A percentile compares a stretch with the other conserved stretches of the same genome.
Evolutionary conservation across 2,888 invertebrate genomes (phyloP).

Genomic region (Neria commutata): DNA sequence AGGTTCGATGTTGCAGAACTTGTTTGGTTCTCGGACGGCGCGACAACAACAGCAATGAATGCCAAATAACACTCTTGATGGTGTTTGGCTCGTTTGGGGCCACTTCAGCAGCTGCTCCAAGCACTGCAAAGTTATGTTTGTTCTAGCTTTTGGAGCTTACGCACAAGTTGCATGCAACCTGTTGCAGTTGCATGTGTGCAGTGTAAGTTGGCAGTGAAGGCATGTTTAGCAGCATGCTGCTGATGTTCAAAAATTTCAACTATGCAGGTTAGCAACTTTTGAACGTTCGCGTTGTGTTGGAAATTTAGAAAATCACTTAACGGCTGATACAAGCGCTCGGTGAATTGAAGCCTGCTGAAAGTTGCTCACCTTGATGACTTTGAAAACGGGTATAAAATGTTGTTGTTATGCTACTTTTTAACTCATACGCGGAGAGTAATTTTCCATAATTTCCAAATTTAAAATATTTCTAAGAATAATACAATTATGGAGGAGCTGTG

Average conservation of each 20-base stretch:
- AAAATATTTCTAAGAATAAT: no score
- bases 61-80: neutral
- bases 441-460: no score
- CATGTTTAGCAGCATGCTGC: neutral
- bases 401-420: no score
- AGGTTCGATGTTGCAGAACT: conserved; percentile 26
- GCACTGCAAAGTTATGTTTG: neutral
- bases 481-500: no score
- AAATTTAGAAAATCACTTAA: no score
- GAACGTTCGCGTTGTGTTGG: no score
- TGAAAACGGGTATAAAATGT: no score
- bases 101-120: neutral
- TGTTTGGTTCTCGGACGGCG: conserved; percentile 9
- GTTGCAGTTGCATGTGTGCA: neutral
- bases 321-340: no score
- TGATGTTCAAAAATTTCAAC: neutral
- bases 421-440: no score
- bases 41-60: conserved; percentile 3
- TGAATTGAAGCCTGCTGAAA: no score
- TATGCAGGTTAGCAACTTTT: no score
- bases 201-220: neutral
- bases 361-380: no score
- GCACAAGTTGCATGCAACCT: neutral
- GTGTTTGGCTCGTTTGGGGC: neutral
- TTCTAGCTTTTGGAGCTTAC: neutral